Percentiles rank a stretch among this genome's conserved stretches.
Evolutionary conservation across 1,140 invertebrate species (phyloP).

Genomic region (Drosophila dunni): DNA sequence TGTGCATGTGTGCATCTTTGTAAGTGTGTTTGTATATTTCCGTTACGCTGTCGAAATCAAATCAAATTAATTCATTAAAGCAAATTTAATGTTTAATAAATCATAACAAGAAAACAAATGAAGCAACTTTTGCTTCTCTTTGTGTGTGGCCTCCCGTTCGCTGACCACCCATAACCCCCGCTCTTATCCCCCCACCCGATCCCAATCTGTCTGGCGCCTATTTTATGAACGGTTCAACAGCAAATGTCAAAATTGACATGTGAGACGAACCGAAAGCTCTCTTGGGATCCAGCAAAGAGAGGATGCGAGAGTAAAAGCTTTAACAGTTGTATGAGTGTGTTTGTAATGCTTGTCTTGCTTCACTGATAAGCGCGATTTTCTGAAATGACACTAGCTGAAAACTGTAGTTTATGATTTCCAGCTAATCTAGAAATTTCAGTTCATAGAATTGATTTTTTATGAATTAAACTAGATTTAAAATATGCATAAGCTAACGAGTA

Average conservation of each 20-base stretch:
- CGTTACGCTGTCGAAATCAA: slow-evolving; percentile 68
- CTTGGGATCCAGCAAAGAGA: neutral
- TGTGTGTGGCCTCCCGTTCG: neutral
- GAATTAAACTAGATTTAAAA: neutral
- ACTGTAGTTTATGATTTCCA: neutral
- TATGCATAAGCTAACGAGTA: no score
- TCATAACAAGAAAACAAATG: slow-evolving; percentile 70
- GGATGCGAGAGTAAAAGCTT: slow-evolving; percentile 27
- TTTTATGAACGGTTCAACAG: slow-evolving; percentile 77
- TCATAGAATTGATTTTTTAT: neutral
- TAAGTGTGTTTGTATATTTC: slow-evolving; percentile 25
- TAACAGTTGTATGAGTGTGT: slow-evolving; percentile 2
- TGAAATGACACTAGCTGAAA: slow-evolving; percentile 26
- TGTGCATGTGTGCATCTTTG: neutral
- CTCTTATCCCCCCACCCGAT: neutral
- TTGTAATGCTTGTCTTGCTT: slow-evolving; percentile 2
- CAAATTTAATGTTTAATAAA: slow-evolving; percentile 80
- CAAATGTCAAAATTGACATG: slow-evolving; percentile 78
- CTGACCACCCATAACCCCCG: neutral
- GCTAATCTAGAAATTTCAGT: neutral
- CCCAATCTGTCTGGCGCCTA: slow-evolving; percentile 76
- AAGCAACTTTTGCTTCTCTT: slow-evolving; percentile 33
- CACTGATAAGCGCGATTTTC: slow-evolving; percentile 32
- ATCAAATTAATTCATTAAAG: slow-evolving; percentile 80
- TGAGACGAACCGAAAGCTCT: slow-evolving; percentile 35